Percentiles rank a stretch among this genome's conserved stretches.
phyloP scores from a whole-genome alignment of 2,797 vertebrate species.

The Aulostomus chinensis region DNA sequence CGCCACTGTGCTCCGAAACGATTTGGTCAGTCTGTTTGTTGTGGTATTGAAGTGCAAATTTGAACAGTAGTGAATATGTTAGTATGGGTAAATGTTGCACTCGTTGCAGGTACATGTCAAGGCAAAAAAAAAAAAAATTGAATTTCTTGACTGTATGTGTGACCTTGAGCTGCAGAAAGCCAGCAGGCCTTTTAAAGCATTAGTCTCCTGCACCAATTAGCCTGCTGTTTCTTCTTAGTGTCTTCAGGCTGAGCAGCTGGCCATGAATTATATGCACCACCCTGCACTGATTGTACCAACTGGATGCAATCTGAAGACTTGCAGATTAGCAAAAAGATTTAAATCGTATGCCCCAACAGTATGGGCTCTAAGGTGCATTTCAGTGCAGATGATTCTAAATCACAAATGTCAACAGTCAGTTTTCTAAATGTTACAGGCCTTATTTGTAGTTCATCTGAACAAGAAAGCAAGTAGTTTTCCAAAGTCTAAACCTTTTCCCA shows the following conservation, averaged over 20 bases:
- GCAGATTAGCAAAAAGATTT: constrained; percentile 1
- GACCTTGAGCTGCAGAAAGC: constrained; percentile 48
- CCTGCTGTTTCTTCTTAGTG: constrained; percentile 45
- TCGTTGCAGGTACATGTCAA: neutral
- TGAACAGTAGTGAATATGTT: constrained; percentile 10
- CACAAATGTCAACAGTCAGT: no score
- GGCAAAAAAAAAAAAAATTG: constrained; percentile 1
- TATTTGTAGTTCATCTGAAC: no score
- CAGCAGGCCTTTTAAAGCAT: constrained; percentile 44
- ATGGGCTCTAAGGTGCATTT: no score
- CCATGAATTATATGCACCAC: constrained; percentile 9
- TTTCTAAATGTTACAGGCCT: no score
- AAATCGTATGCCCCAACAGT: neutral
- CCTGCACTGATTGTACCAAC: constrained; percentile 13
- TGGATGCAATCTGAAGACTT: constrained; percentile 8
- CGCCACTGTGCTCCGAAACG: constrained; percentile 12
- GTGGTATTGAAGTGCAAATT: neutral
- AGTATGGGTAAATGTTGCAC: neutral
- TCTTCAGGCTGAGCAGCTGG: constrained; percentile 35
- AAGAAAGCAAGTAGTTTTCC: no score
- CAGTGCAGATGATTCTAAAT: no score
- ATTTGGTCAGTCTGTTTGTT: constrained; percentile 19
- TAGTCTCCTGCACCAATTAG: constrained; percentile 45
- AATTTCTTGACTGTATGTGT: constrained; percentile 15
- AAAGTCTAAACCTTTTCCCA: no score